These are phyloP conservation scores for Dicerorhinus sumatrensis DNA, from an alignment of 2,113 vertebrate species.

Conservation along the genomic window DNA sequence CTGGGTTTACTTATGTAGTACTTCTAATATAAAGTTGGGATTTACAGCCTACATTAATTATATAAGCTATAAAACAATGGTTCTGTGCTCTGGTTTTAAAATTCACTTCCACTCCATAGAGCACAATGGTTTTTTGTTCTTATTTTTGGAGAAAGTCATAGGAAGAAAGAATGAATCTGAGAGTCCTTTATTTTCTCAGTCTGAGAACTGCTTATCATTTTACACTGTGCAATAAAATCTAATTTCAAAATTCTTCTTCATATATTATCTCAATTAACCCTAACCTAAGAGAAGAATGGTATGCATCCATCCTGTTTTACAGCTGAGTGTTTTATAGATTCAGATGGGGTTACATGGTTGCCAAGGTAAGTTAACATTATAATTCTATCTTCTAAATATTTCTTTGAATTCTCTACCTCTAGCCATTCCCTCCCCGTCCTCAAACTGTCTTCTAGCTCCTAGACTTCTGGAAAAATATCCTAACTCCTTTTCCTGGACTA, in stretches of 20 bases:
- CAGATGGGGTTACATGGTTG: neutral
- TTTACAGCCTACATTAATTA: slow-evolving; percentile 85
- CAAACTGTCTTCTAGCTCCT: neutral
- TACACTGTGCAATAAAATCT: neutral
- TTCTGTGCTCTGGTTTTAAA: slow-evolving; percentile 81
- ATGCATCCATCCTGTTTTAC: slow-evolving; percentile 5
- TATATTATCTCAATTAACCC: neutral
- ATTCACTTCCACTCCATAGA: slow-evolving; percentile 64
- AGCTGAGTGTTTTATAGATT: slow-evolving; percentile 37
- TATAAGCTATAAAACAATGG: slow-evolving; percentile 82
- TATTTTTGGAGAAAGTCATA: slow-evolving; percentile 25
- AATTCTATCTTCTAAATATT: neutral
- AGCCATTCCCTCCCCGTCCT: neutral
- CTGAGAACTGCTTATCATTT: neutral
- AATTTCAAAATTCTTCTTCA: slow-evolving; percentile 19
- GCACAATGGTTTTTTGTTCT: slow-evolving; percentile 13
- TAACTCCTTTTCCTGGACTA: neutral
- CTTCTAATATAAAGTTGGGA: slow-evolving; percentile 84
- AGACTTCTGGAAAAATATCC: neutral
- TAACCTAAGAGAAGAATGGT: neutral
- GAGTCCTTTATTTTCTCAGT: neutral
- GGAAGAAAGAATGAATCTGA: neutral
- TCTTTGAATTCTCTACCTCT: neutral
- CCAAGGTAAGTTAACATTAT: neutral
- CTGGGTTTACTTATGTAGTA: slow-evolving; percentile 80